Base-by-base conservation (phyloP, 2,888 invertebrate genomes). In the Sympetrum striolatum region DNA sequence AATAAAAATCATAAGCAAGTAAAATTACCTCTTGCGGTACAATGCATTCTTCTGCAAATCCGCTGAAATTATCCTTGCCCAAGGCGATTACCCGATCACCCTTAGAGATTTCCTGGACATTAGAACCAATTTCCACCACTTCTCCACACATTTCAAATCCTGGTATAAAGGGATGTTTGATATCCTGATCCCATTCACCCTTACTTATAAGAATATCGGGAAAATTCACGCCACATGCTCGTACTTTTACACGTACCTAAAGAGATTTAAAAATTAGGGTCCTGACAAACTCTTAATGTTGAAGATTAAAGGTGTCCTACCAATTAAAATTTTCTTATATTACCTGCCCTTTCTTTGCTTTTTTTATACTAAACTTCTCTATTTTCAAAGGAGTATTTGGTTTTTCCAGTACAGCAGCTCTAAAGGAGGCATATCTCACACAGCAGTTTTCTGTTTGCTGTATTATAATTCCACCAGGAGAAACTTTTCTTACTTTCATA, bases 91-190 rank as follows among this genome's bases (percentile, higher is more conserved):
- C 95, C 92, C 95, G 94, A 92, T 96, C 96, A 1, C 96, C 96
- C 37, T 94, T 93, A 91, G 94, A 94, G 81, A 95, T 94, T 14
- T 94, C 94, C 58, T 91, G 91, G 31, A 95, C 95, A 60, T 93
- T 93, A 39, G 92, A 91, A 0, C 95, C 95, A 48, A 95, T 94
- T 93, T 95, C 95, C 35, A 95, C 82, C 64, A 96, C 94, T 92
- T 95, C 95, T 0, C 96, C 96, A 53, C 95, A 94, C 15, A 96
- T 92, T 93, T 97, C 96, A 93, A 95, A 96, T 10, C 96, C 96
- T 90, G 96, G 96, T 44, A 95, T 93, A 92, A 95, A 95, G 0
- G 96, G 96, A 80, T 95, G 92, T 60, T 92, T 92, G 6, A 94
- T 94, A 91, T 94, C 93, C 5, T 93, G 93, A 79, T 94, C 94